Conservation (phyloP, 2,797 vertebrate genomes). For the Schizopygopsis pylzovi region DNA sequence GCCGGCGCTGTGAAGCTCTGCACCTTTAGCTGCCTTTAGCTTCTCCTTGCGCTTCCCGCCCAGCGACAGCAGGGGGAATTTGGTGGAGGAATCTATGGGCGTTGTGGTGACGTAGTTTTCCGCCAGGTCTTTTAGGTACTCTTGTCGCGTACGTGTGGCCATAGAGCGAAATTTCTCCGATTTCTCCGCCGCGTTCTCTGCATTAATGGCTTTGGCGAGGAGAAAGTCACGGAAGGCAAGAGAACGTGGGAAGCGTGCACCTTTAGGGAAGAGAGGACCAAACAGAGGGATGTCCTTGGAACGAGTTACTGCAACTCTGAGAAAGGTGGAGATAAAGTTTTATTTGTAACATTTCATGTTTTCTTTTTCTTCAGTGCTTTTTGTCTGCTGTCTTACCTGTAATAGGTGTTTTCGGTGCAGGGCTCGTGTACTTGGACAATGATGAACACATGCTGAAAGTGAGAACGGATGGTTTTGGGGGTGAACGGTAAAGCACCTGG, state of each 20-base stretch:
- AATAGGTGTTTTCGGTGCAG: conserved; percentile 83
- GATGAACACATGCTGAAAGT: conserved; percentile 94
- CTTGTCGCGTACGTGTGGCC: conserved; percentile 91
- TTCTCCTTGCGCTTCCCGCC: conserved; percentile 87
- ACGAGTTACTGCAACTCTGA: conserved; percentile 90
- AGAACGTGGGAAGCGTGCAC: conserved; percentile 81
- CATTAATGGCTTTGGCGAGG: conserved; percentile 90
- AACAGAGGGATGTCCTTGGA: conserved; percentile 92
- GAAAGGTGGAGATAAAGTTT: not conserved
- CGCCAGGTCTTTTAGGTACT: conserved; percentile 91
- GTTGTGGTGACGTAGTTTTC: conserved; percentile 90
- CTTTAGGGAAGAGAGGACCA: conserved; percentile 85
- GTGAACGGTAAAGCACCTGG: conserved; percentile 90
- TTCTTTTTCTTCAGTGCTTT: not conserved
- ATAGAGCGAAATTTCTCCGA: conserved; percentile 92
- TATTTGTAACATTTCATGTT: not conserved
- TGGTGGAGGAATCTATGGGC: conserved; percentile 88
- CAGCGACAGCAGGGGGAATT: conserved; percentile 87
- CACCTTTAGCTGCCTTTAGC: conserved; percentile 80
- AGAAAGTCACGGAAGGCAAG: conserved; percentile 88
- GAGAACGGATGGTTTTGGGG: conserved; percentile 90
- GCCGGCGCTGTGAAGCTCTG: conserved; percentile 83
- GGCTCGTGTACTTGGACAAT: conserved; percentile 84
- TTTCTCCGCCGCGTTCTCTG: conserved; percentile 89
- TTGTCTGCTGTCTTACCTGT: conserved; percentile 78